Evolutionary conservation across 2,888 invertebrate genomes (phyloP).

Genomic region (Chaitophorus viminalis): DNA sequence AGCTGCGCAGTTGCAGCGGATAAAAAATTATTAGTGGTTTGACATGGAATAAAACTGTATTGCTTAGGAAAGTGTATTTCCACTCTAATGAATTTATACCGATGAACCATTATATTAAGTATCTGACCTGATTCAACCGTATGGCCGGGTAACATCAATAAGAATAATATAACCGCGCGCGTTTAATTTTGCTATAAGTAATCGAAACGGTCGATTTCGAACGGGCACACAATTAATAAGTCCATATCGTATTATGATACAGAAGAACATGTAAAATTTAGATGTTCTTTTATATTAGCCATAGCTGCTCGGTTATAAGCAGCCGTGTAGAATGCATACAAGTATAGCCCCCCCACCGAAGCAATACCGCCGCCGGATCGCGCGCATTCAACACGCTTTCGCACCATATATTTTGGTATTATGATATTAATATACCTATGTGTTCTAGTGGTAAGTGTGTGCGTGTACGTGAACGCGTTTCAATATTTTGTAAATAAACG

Average conservation of each 20-base stretch:
- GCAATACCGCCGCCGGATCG: not conserved
- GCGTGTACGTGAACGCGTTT: not conserved
- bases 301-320: not conserved
- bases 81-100: slow-evolving; percentile 46
- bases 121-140: slow-evolving; percentile 1
- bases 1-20: not conserved
- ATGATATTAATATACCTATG: not conserved
- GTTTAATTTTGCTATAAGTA: slow-evolving; percentile 17
- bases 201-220: slow-evolving; percentile 19
- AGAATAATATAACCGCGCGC: not conserved
- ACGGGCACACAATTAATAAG: not conserved
- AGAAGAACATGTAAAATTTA: too few species aligned
- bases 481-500: not conserved
- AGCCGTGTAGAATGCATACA: not conserved
- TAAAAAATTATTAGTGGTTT: slow-evolving; percentile 29
- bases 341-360: not conserved
- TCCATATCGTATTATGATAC: not conserved
- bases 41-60: slow-evolving; percentile 23
- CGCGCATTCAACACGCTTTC: not conserved
- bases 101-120: slow-evolving; percentile 20
- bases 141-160: slow-evolving; percentile 29
- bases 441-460: not conserved
- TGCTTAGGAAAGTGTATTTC: slow-evolving; percentile 44
- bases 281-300: not conserved
- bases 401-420: not conserved